A percentile compares a stretch with the other conserved stretches of the same genome.
phyloP scores from a whole-genome alignment of 2,888 invertebrate species.

The Cephonodes hylas region DNA sequence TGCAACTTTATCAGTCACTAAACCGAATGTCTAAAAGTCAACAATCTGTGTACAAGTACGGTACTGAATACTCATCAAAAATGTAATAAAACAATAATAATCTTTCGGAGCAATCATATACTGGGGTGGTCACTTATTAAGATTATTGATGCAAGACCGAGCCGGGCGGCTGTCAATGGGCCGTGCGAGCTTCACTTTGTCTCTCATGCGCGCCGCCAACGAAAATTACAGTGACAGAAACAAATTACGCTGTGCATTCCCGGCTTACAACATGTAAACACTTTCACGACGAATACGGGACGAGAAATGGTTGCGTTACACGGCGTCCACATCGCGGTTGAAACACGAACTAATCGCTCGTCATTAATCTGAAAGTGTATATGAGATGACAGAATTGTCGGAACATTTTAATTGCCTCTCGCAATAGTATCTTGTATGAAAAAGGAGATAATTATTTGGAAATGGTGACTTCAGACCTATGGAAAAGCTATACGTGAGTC shows the following conservation, averaged over 20 bases:
- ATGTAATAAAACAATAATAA: slow-evolving; percentile 24
- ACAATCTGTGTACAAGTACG: background rate
- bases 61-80: background rate
- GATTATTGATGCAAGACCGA: slow-evolving; percentile 53
- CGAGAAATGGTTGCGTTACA: slow-evolving; percentile 4
- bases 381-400: slow-evolving; percentile 10
- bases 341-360: background rate
- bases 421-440: slow-evolving; percentile 4
- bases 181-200: slow-evolving; percentile 41
- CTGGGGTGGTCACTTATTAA: slow-evolving; percentile 53
- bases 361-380: slow-evolving; percentile 8
- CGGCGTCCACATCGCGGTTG: background rate
- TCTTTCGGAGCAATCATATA: slow-evolving; percentile 50
- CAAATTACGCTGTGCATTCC: slow-evolving; percentile 2
- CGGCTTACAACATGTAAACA: background rate
- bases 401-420: slow-evolving; percentile 10
- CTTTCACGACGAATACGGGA: background rate
- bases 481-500: background rate
- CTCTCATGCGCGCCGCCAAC: slow-evolving; percentile 1
- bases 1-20: background rate
- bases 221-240: background rate
- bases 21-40: background rate
- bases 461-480: background rate
- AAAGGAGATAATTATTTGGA: slow-evolving; percentile 4
- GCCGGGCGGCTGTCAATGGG: slow-evolving; percentile 50